Evolutionary conservation across 2,113 vertebrate genomes (phyloP).

Genomic region (Gambusia holbrooki): DNA sequence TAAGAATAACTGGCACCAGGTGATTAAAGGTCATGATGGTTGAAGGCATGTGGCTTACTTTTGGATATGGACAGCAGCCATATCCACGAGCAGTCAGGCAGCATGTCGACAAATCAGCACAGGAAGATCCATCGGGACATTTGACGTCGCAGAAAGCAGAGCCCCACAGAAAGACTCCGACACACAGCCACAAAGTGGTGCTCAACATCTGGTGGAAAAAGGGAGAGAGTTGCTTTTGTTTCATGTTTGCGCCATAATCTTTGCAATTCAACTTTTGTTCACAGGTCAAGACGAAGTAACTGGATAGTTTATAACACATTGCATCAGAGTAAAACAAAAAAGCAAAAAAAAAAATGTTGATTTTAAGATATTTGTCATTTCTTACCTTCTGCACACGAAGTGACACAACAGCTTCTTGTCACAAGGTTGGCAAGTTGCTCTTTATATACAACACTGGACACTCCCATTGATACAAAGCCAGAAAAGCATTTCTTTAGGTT

Average conservation of each 20-base stretch:
- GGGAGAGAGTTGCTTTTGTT: too few species aligned
- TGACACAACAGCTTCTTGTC: not conserved
- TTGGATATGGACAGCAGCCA: slow-evolving; percentile 72
- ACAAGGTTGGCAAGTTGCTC: not conserved
- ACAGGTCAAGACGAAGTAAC: not conserved
- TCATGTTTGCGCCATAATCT: too few species aligned
- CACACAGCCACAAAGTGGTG: slow-evolving; percentile 36
- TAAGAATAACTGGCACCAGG: too few species aligned
- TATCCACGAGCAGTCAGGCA: slow-evolving; percentile 61
- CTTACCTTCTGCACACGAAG: slow-evolving; percentile 33
- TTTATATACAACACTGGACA: slow-evolving; percentile 20
- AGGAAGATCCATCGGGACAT: slow-evolving; percentile 70
- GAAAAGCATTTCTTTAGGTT: not conserved
- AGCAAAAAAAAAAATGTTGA: not conserved
- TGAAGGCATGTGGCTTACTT: too few species aligned
- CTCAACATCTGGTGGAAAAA: slow-evolving; percentile 67
- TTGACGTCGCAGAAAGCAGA: slow-evolving; percentile 43
- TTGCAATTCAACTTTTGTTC: not conserved
- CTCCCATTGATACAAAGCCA: slow-evolving; percentile 31
- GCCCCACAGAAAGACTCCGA: slow-evolving; percentile 36
- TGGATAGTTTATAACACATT: not conserved
- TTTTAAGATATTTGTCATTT: not conserved
- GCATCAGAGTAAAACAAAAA: not conserved
- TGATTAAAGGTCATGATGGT: too few species aligned
- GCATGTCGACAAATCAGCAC: slow-evolving; percentile 65